Percentiles rank a stretch among this genome's conserved stretches.
Conservation (phyloP, 2,797 vertebrate species). For the Phoeniculus purpureus region DNA sequence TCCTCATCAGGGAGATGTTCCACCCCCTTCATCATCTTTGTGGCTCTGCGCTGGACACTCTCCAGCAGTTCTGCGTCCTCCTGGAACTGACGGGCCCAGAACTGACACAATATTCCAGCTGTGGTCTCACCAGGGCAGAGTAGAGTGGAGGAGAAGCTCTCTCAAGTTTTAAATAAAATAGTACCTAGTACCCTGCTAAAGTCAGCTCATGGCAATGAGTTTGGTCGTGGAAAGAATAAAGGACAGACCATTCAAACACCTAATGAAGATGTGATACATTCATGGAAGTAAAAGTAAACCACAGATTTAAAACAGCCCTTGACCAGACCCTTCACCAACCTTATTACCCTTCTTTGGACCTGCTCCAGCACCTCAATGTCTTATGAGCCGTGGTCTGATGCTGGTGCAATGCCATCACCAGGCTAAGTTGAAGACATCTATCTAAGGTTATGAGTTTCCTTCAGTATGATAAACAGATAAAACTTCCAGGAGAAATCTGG, state of each 20-base stretch:
- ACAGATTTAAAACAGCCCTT: not conserved
- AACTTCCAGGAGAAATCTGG: not conserved
- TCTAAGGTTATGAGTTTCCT: not conserved
- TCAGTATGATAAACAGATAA: not conserved
- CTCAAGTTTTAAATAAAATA: not conserved
- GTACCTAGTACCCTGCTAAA: not conserved
- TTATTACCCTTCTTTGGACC: no score
- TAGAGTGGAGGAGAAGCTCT: no score
- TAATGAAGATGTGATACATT: not conserved
- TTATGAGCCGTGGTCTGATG: not conserved
- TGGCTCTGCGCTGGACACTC: no score
- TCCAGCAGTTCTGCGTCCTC: no score
- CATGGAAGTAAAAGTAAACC: not conserved
- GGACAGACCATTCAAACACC: not conserved
- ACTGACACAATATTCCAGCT: no score
- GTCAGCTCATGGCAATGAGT: not conserved
- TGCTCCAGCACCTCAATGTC: no score
- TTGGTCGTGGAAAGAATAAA: not conserved
- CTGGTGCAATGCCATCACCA: not conserved
- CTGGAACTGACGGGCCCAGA: no score
- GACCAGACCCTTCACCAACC: not conserved
- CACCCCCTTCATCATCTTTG: no score
- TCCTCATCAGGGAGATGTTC: no score
- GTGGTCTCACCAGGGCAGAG: no score
- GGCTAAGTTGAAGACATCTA: not conserved